A percentile compares a stretch with the other conserved stretches of the same genome.
phyloP scores from a whole-genome alignment of 92 coral and sea anemone genomes.

The Muricea muricata region DNA sequence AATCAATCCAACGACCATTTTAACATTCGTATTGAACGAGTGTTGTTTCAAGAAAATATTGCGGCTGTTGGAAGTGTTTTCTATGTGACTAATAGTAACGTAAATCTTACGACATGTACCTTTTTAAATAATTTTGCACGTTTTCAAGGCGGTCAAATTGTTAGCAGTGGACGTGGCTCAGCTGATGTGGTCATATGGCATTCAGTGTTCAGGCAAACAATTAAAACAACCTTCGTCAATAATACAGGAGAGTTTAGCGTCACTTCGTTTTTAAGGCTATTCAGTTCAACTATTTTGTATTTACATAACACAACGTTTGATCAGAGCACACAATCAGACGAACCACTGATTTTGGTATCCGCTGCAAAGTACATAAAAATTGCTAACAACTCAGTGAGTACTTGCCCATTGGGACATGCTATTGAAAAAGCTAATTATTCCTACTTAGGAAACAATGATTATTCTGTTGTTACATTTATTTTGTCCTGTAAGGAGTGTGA shows the following conservation, averaged over 20 bases:
- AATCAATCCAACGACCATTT: background rate
- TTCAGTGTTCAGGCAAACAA: constrained; percentile 46
- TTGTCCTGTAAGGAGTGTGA: constrained; percentile 57
- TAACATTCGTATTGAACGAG: constrained; percentile 28
- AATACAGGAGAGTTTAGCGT: background rate
- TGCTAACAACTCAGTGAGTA: constrained; percentile 37
- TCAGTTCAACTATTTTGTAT: constrained; percentile 21
- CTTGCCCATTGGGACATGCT: constrained; percentile 42
- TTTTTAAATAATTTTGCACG: constrained; percentile 75
- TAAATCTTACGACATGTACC: constrained; percentile 53
- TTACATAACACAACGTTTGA: constrained; percentile 39
- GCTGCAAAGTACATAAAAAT: constrained; percentile 14
- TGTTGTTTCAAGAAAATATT: constrained; percentile 64
- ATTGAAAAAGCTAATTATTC: constrained; percentile 32
- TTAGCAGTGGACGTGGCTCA: background rate
- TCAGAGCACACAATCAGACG: background rate
- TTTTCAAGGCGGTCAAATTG: constrained; percentile 27
- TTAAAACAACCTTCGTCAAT: background rate
- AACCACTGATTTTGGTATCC: constrained; percentile 35
- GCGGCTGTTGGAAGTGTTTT: constrained; percentile 74
- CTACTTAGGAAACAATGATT: background rate
- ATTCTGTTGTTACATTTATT: constrained; percentile 44
- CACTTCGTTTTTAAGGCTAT: constrained; percentile 37
- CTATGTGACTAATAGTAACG: constrained; percentile 52
- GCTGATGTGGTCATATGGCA: constrained; percentile 3